A percentile compares a stretch with the other conserved stretches of the same genome.
Conservation (phyloP, 2,888 invertebrate genomes). For the Darwinula stevensoni region DNA sequence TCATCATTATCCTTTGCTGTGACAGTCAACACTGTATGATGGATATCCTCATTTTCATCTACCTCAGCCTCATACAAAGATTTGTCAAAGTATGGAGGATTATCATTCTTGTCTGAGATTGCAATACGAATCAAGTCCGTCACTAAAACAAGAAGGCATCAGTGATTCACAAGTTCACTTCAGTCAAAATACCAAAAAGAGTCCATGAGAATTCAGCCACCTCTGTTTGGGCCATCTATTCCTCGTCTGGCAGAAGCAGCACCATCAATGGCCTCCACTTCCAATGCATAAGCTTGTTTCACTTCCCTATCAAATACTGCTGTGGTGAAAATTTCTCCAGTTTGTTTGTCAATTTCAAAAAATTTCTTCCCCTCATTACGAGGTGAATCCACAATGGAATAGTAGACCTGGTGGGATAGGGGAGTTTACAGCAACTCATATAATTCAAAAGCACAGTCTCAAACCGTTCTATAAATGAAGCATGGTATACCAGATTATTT, state of each 20-base stretch:
- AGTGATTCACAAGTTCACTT: background rate
- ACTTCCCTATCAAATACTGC: slow-evolving; percentile 77
- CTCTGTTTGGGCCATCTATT: slow-evolving; percentile 80
- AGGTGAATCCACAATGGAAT: slow-evolving; percentile 67
- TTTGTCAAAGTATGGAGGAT: slow-evolving; percentile 93
- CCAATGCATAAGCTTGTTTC: slow-evolving; percentile 86
- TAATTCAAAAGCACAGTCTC: slow-evolving; percentile 4
- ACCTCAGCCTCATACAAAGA: slow-evolving; percentile 86
- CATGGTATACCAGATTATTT: slow-evolving; percentile 46
- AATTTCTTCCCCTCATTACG: slow-evolving; percentile 78
- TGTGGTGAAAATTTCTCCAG: slow-evolving; percentile 83
- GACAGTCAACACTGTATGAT: slow-evolving; percentile 85
- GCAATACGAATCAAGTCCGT: slow-evolving; percentile 94
- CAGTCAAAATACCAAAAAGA: slow-evolving; percentile 3
- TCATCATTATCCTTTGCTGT: slow-evolving; percentile 98
- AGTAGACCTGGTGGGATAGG: slow-evolving; percentile 39
- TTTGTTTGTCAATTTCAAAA: slow-evolving; percentile 83
- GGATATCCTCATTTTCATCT: slow-evolving; percentile 90
- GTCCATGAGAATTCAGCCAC: slow-evolving; percentile 23
- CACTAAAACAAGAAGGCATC: too few species aligned
- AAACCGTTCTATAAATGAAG: background rate
- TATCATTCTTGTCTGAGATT: slow-evolving; percentile 98
- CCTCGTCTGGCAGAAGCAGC: slow-evolving; percentile 85
- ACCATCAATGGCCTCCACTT: slow-evolving; percentile 86
- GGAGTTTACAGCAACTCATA: too few species aligned